phyloP scores from a whole-genome alignment of 1,140 invertebrate genomes.

The Brachionus rotundiformis region DNA sequence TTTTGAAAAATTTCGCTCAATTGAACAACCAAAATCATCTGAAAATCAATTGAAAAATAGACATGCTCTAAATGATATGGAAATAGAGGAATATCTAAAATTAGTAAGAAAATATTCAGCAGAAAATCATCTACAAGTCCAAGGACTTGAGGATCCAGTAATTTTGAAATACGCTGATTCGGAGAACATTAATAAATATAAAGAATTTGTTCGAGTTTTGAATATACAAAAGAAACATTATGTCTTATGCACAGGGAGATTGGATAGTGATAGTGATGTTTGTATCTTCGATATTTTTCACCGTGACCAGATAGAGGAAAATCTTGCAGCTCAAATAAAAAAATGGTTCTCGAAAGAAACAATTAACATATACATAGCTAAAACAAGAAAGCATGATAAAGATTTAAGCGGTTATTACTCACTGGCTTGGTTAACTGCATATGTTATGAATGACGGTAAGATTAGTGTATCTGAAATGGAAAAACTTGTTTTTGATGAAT shows the following conservation, averaged over 20 bases:
- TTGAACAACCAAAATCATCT: neutral
- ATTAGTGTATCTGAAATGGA: neutral
- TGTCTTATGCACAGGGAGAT: neutral
- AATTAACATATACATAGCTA: neutral
- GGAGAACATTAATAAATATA: neutral
- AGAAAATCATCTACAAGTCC: neutral
- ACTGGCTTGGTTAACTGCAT: neutral
- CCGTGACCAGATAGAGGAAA: neutral
- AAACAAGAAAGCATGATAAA: neutral
- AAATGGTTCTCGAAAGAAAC: neutral
- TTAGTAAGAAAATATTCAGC: neutral
- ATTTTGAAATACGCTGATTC: neutral
- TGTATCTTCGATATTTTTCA: neutral
- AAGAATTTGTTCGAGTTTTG: neutral
- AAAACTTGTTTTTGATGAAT: neutral
- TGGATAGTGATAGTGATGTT: neutral
- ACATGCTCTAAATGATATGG: neutral
- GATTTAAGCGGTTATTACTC: neutral
- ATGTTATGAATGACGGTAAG: neutral
- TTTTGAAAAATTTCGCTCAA: neutral
- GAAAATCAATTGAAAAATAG: neutral
- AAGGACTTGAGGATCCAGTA: neutral
- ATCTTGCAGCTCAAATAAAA: neutral
- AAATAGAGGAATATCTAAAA: neutral
- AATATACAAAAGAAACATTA: neutral